These are phyloP conservation scores for Rugalucina vietnamica DNA, from an alignment of 2,888 invertebrate species.

Conservation along the genomic window DNA sequence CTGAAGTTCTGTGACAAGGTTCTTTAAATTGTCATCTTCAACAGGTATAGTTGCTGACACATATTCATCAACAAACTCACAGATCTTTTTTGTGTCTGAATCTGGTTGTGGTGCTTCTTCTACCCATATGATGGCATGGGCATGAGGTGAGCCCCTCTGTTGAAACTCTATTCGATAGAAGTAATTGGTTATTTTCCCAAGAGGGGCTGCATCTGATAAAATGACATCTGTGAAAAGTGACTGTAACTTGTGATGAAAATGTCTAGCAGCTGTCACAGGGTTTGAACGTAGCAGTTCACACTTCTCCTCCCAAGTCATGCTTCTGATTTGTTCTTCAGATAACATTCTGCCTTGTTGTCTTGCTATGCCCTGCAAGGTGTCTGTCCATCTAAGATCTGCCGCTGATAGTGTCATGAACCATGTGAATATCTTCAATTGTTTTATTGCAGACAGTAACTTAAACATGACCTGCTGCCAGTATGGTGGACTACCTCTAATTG, in stretches of 20 bases:
- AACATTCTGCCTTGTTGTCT: conserved; percentile 44
- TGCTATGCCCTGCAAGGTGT: conserved; percentile 56
- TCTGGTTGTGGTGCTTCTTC: conserved; percentile 23
- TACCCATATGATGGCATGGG: conserved; percentile 42
- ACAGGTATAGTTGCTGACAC: conserved; percentile 4
- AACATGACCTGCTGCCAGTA: conserved; percentile 59
- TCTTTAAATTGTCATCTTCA: neutral
- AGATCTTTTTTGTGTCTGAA: neutral
- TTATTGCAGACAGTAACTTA: conserved; percentile 63
- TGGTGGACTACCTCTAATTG: conserved; percentile 53
- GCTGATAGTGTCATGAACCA: conserved; percentile 69
- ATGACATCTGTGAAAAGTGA: conserved; percentile 55
- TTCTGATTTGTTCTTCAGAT: conserved; percentile 37
- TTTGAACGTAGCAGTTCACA: conserved; percentile 56
- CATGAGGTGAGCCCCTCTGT: conserved; percentile 50
- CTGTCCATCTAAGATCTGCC: conserved; percentile 68
- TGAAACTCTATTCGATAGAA: conserved; percentile 40
- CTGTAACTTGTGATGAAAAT: conserved; percentile 64
- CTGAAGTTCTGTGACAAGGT: conserved; percentile 1
- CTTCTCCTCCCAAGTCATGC: conserved; percentile 59
- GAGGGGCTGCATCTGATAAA: conserved; percentile 19
- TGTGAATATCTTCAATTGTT: conserved; percentile 66
- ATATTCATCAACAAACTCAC: conserved; percentile 19
- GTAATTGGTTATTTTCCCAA: conserved; percentile 23
- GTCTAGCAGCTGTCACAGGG: conserved; percentile 63